These are phyloP conservation scores for Rhinolophus ferrumequinum DNA, from an alignment of 2,113 vertebrate genomes.

Conservation along the genomic window DNA sequence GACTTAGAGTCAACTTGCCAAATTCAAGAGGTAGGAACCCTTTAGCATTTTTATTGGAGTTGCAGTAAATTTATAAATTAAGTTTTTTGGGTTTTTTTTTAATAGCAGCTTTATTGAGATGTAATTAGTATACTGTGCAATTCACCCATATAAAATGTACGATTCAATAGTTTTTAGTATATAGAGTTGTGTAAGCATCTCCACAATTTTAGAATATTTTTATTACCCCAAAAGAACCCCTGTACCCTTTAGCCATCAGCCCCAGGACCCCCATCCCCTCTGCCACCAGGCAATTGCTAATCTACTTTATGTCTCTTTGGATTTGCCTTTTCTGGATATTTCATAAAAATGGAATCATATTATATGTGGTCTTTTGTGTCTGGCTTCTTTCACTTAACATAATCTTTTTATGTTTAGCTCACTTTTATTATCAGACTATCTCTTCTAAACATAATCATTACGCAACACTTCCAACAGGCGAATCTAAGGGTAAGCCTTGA, in stretches of 20 bases:
- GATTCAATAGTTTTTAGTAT: background rate
- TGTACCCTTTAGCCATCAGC: background rate
- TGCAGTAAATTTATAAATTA: background rate
- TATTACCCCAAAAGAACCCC: background rate
- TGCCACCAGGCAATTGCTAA: background rate
- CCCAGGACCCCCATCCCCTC: background rate
- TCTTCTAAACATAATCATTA: background rate
- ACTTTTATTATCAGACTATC: background rate
- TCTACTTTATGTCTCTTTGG: background rate
- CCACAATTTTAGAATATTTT: background rate
- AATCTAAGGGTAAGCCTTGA: background rate
- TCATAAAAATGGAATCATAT: no score
- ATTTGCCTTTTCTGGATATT: background rate
- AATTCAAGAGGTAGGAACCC: background rate
- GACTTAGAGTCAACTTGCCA: background rate
- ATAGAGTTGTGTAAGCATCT: background rate
- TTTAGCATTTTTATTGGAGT: conserved; percentile 5
- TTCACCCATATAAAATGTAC: background rate
- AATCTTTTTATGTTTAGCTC: background rate
- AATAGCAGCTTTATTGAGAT: background rate
- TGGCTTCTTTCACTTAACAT: background rate
- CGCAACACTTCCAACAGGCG: background rate
- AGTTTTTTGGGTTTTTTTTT: background rate
- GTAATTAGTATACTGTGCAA: background rate
- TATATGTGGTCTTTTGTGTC: background rate